phyloP scores from a whole-genome alignment of 2,888 invertebrate genomes.

The Pseudococcus jackbeardsleyi region DNA sequence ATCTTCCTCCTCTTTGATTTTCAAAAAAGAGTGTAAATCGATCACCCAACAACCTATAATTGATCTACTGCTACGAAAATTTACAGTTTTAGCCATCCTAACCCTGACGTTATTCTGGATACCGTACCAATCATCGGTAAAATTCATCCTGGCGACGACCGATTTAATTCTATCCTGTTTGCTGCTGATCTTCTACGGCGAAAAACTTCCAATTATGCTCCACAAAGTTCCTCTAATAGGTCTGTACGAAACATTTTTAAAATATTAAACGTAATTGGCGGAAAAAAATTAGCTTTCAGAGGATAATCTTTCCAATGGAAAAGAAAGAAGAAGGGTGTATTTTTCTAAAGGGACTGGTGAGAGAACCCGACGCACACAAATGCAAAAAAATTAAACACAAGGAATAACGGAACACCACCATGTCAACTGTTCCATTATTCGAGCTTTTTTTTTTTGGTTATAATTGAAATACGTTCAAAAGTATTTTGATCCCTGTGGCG shows the following conservation, averaged over 20 bases:
- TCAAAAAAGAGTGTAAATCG: no score
- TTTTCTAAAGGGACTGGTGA: not conserved
- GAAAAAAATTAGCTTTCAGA: conserved; percentile 12
- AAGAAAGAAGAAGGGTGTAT: not conserved
- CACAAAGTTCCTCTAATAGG: conserved; percentile 74
- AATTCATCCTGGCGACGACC: conserved; percentile 75
- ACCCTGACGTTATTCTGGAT: conserved; percentile 77
- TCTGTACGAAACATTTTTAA: conserved; percentile 68
- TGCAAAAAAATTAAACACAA: conserved; percentile 1
- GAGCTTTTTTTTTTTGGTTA: not conserved
- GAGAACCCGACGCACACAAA: not conserved
- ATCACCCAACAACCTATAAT: not conserved
- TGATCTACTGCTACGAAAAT: not conserved
- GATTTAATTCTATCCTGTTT: conserved; percentile 75
- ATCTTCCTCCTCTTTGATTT: no score
- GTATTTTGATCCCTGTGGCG: conserved; percentile 33
- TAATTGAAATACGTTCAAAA: conserved; percentile 49
- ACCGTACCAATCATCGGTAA: conserved; percentile 78
- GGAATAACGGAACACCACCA: not conserved
- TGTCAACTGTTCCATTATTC: conserved; percentile 47
- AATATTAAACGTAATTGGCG: not conserved
- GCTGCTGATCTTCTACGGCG: conserved; percentile 77
- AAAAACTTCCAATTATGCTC: conserved; percentile 74
- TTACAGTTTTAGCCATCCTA: conserved; percentile 75
- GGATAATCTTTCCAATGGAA: not conserved